Conservation (phyloP, 2,888 invertebrate species). For the Hecatera dysodea region DNA sequence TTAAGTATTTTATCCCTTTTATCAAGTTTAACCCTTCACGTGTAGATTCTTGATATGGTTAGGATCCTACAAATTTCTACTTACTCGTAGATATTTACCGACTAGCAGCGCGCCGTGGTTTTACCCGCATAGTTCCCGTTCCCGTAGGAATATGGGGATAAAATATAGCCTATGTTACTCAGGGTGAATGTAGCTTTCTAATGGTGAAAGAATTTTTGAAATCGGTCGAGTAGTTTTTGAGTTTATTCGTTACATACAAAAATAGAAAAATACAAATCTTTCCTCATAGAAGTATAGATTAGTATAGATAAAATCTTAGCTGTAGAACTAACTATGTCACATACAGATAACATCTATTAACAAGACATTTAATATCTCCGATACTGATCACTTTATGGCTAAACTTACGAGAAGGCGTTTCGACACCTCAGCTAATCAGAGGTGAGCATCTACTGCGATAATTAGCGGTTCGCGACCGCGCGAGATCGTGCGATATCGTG, state of each 20-base stretch:
- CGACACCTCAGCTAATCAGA: slow-evolving; percentile 62
- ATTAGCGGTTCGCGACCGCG: slow-evolving; percentile 62
- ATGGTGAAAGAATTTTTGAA: too few species aligned
- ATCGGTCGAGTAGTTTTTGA: too few species aligned
- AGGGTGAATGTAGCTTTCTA: too few species aligned
- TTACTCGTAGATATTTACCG: slow-evolving; percentile 15
- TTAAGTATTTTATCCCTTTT: slow-evolving; percentile 6
- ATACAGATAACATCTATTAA: slow-evolving; percentile 24
- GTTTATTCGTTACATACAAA: too few species aligned
- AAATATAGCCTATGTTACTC: too few species aligned
- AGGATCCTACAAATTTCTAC: neutral
- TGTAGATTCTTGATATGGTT: neutral
- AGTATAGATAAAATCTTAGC: slow-evolving; percentile 5
- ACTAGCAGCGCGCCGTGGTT: too few species aligned
- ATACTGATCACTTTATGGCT: slow-evolving; percentile 51
- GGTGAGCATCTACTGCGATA: slow-evolving; percentile 60
- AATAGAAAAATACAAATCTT: too few species aligned
- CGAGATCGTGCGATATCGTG: slow-evolving; percentile 55
- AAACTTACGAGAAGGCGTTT: slow-evolving; percentile 62
- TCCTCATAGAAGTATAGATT: too few species aligned
- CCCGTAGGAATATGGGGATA: too few species aligned
- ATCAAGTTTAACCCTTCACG: neutral
- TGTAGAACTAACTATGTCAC: neutral
- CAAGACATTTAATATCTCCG: slow-evolving; percentile 39
- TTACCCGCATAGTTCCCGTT: too few species aligned